Base-by-base conservation (phyloP, 2,797 vertebrate species). In the Pampus argenteus region DNA sequence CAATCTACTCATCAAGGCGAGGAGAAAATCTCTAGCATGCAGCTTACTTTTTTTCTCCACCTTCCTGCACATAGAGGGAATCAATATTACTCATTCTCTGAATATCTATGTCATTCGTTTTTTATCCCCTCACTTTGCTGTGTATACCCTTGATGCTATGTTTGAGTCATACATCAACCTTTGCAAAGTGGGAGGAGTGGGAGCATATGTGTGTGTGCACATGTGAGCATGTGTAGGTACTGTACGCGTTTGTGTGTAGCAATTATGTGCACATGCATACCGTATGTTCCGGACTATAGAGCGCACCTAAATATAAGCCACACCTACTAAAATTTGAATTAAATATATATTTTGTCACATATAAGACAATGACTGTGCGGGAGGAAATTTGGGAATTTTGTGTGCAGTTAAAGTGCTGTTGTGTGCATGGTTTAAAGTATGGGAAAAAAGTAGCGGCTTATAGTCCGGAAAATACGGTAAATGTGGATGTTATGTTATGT, bases 61-160 rank as follows among this genome's bases (percentile, higher is more conserved):
- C 73, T 83, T 81, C 63, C 74, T 77, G 60, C 80, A 83, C 83
- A 70, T 59, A 74, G 66, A 34, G 14, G 65, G 77, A 83, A 92
- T 92, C 86, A 89, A 92, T 89, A 76, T 69, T 81, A 78, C 71
- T 82, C 17, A 42, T 66, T 85, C 57, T 79, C 51, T 65, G 63
- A 80, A 81, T 78, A 61, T 66, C 48, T 69, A 63, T 68, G 81
- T 71, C 87, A 81, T 88, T 90, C 52, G 13, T 78, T 70, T 44
- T 44, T 44, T 44, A 18, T 44, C 6, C 79, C 79, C 82, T 88
- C 79, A 75, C 78, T 84, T 77, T 80, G 62, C 54, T 58, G 66
- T 28, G 56, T 61, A 44, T 47, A 80, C 75, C 77, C 55, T 77
- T 51, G 63, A 79, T 80, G 70, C 55, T 82, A 82, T 66, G 64